Base-by-base conservation (phyloP, 2,797 vertebrate species). In the Atherinosoma microstoma region DNA sequence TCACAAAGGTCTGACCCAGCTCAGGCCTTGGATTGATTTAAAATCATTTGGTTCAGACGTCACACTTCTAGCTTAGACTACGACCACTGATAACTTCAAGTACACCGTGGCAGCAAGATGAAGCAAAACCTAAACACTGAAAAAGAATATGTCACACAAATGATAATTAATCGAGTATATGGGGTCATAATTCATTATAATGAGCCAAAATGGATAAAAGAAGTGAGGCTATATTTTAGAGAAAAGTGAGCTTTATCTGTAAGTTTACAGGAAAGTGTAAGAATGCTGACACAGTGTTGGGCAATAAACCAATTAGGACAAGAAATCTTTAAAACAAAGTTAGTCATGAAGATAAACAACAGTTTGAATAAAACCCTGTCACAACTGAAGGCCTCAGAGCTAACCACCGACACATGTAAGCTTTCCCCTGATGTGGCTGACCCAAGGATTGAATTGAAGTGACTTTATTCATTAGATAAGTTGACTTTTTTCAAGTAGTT, bases 21-120 rank as follows among this genome's bases (percentile, higher is more conserved):
- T 2, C 60, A 85, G 89, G 80, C 94, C 94, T 95, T 94, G 94
- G 84, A 86, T 80, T 81, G 79, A 88, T 87, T 84, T 88, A 64
- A 89, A 94, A 92, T 93, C 80, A 90, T 88, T 89, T 89, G 34
- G 30, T 71, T 67, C 75, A 76, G 91, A 93, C 91, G 91, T 95
- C 94, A 93, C 65, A 80, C 77, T 64, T 80, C 56, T 40, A 93
- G 95, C 90, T 95, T 95, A 93, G 95, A 92, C 94, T 95, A 94
- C 84, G 36, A 29, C 61, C 56, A 3, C 83, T 79, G 94, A 95
- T 95, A 95, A 91, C 67, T 80, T 87, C 86, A 90, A 94, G 93
- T 89, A 94, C 89, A 75, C 74, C 11, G 70, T 83, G 84, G 85
- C 83, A 92, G 77, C 73, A 65, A 83, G 86, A 88, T 79, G 84